phyloP scores from a whole-genome alignment of 2,797 vertebrate genomes.

The Pelobates cultripes region DNA sequence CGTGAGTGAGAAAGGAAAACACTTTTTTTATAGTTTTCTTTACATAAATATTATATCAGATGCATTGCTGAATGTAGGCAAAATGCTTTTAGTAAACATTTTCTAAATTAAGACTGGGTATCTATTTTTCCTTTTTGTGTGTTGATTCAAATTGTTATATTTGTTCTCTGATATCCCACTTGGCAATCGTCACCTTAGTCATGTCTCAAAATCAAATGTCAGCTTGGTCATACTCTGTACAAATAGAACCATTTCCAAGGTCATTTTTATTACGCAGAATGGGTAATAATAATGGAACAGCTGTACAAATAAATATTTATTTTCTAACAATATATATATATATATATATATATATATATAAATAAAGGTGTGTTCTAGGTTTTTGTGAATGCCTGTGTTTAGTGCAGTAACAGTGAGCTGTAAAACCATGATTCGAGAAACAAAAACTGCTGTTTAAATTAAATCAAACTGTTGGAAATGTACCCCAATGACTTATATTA shows the following conservation, averaged over 20 bases:
- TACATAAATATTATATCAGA: no score
- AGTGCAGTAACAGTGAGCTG: no score
- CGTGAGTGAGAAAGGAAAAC: no score
- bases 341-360: no score
- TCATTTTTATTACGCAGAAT: conserved; percentile 3
- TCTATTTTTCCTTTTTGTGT: neutral
- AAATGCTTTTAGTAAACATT: no score
- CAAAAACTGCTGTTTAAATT: no score
- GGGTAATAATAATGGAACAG: neutral
- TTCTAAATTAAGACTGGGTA: neutral
- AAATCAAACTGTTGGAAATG: conserved; percentile 2
- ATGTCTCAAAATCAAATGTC: conserved; percentile 1
- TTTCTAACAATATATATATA: neutral
- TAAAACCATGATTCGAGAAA: no score
- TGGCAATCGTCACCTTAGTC: conserved; percentile 13
- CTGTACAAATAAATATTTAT: conserved; percentile 19
- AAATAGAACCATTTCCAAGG: conserved; percentile 3
- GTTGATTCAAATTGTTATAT: neutral
- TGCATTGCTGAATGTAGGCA: no score
- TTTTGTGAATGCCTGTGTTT: no score
- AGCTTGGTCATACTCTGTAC: conserved; percentile 4
- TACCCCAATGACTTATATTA: conserved; percentile 28
- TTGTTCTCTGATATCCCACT: neutral
- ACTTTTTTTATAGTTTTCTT: no score
- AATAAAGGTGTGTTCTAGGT: no score